Base-by-base conservation (phyloP, 2,888 invertebrate genomes). In the Timema cristinae region DNA sequence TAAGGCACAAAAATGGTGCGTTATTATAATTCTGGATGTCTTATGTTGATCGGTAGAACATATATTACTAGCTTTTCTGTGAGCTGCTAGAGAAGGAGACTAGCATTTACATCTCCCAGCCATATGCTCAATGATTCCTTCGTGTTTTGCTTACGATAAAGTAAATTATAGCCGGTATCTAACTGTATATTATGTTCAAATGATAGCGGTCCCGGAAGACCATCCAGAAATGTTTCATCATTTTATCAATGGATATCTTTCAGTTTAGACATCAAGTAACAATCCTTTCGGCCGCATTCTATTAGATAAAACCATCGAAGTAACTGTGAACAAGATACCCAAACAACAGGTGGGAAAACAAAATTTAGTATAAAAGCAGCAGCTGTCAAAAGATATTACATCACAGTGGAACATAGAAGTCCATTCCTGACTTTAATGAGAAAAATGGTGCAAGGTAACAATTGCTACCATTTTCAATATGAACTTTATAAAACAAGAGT, bases 11-110 rank as follows among this genome's bases (percentile, higher is more conserved):
- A 8, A 56, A 56, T 56, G 5, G 56, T 15, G 56, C 7, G 0
- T 16, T 56, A n/a, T 56, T 16, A 15, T 8, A 5, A 56, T 56
- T 56, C 16, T 56, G 56, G 56, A 56, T 56, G 56, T 56, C 13
- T 7, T 7, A 10, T 56, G 56, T 56, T 5, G 56, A 56, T 56
- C 2, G 16, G 56, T 56, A 15, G 1, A 56, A 56, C n/a, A 56
- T 56, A 13, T 56, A 16, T 56, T 56, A 56, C n/a, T 10, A 56
- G 9, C 56, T 15, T 16, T 10, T 8, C 56, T 56, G n/a, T 7
- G 13, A 10, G 56, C 56, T 56, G 7, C 56, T 56, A n/a, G 56
- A 56, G 56, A 56, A 56, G 56, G 56, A 52, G n/a, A 52, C n/a
- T 52, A 4, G 54, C 54, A 52, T 52, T 52, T 52, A 52, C 54